Percentiles rank a stretch among this genome's conserved stretches.
These are phyloP conservation scores for Lamellibrachia luymesi DNA, from an alignment of 1,140 invertebrate species.

Conservation along the genomic window DNA sequence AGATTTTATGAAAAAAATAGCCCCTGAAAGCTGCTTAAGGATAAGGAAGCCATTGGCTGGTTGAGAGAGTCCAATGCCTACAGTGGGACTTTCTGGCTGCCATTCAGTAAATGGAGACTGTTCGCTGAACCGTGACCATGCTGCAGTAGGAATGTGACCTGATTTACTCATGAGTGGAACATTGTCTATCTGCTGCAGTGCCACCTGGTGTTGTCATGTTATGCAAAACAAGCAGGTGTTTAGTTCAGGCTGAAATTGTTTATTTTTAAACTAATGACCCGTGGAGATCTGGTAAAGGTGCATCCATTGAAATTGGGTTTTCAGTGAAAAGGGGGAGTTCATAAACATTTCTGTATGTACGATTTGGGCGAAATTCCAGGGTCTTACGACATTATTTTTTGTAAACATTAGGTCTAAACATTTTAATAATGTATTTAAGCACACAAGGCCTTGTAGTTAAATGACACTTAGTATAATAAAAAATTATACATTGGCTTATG, in stretches of 20 bases:
- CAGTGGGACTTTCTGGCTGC: not conserved
- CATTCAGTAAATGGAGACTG: not conserved
- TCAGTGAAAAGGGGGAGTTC: not conserved
- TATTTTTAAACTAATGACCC: not conserved
- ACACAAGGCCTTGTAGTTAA: not conserved
- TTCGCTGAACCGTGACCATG: not conserved
- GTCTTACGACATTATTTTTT: not conserved
- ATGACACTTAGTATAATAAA: not conserved
- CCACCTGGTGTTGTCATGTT: not conserved
- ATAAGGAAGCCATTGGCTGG: not conserved
- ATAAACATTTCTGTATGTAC: not conserved
- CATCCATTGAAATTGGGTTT: not conserved
- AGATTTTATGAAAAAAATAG: not conserved
- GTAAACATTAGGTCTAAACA: too few relatives aligned
- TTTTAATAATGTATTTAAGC: not conserved
- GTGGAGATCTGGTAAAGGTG: not conserved
- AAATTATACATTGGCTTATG: not conserved
- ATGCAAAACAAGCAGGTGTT: not conserved
- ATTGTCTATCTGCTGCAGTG: not conserved
- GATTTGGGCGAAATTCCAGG: too few relatives aligned
- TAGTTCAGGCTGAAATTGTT: not conserved
- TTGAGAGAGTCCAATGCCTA: not conserved
- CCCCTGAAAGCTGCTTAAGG: not conserved
- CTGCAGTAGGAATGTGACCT: not conserved
- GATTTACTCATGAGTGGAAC: not conserved